Base-by-base conservation (phyloP, 2,888 invertebrate genomes). In the Stegophylla sp. region DNA sequence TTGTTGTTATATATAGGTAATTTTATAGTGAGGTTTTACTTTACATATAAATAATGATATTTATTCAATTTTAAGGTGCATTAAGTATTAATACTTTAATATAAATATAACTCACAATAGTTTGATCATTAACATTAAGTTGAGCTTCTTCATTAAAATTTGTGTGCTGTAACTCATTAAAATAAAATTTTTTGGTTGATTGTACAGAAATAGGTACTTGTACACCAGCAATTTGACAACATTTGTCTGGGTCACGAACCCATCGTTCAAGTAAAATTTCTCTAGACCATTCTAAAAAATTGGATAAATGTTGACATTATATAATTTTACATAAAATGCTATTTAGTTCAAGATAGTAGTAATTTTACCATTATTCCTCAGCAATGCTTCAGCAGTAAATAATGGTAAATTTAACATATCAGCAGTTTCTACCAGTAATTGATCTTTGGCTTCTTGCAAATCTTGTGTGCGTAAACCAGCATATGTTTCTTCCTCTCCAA, bases 331-430 rank as follows among this genome's bases (percentile, higher is more conserved):
- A 7, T 7, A 34, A 34, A 34, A 34, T 56, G 7, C 26, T 66
- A 17, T 23, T 51, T 13, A 64, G 17, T 34, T 56, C 17, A 17
- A 28, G 3, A 45, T 45, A 23, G 20, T 23, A 48, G n/a, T 43
- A 23, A 53, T 83, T 85, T 85, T 85, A 91, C 91, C 91, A 86
- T 91, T 90, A 85, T 91, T 90, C 83, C 91, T 86, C 34, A 92
- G 87, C 67, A 92, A 86, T 45, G 91, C 91, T 86, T 92, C 91
- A 45, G 92, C 91, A 76, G 91, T 91, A 85, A 91, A 92, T 63
- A 92, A 87, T 4, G 91, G 91, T 72, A 92, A 89, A 85, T 91
- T 90, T 64, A 92, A 87, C 91, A 91, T 91, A 86, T 92, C 91
- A 9, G 91, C 90, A 3, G 91, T 91, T 86, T 92, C 91, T 34